Percentiles rank a stretch among this genome's conserved stretches.
Evolutionary conservation across 2,113 vertebrate genomes (phyloP).

Genomic region (Macroglossus sobrinus): DNA sequence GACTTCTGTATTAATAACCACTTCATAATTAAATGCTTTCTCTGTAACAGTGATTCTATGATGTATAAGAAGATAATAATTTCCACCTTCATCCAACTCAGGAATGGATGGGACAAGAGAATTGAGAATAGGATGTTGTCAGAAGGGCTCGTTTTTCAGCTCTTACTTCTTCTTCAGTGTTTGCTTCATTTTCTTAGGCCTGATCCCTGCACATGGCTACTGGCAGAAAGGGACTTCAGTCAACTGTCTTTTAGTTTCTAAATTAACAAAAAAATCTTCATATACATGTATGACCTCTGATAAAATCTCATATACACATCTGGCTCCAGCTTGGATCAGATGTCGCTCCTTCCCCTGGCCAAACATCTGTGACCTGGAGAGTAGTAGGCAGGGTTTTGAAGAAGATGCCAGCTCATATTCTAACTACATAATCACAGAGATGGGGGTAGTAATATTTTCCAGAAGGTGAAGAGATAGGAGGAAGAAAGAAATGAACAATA

Average conservation of each 20-base stretch:
- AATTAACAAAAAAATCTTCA: not conserved
- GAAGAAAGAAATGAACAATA: not conserved
- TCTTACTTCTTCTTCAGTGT: not conserved
- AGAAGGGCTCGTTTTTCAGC: not conserved
- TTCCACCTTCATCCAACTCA: not conserved
- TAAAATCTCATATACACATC: not conserved
- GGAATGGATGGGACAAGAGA: not conserved
- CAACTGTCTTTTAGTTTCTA: conserved; percentile 14
- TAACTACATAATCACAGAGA: not conserved
- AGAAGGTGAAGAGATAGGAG: not conserved
- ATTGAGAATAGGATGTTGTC: not conserved
- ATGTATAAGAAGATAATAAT: not conserved
- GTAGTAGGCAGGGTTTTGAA: not conserved
- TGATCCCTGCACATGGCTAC: not conserved
- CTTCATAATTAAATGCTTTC: not conserved
- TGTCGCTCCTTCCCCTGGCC: not conserved
- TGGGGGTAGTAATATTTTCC: not conserved
- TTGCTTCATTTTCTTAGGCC: not conserved
- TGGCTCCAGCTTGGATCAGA: not conserved
- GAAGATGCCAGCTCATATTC: not conserved
- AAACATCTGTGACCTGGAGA: not conserved
- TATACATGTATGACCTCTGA: not conserved
- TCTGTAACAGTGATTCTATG: not conserved
- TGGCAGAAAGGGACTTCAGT: not conserved
- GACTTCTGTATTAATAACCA: not conserved